Evolutionary conservation across 2,888 invertebrate genomes (phyloP).

Genomic region (Agrotis segetum): DNA sequence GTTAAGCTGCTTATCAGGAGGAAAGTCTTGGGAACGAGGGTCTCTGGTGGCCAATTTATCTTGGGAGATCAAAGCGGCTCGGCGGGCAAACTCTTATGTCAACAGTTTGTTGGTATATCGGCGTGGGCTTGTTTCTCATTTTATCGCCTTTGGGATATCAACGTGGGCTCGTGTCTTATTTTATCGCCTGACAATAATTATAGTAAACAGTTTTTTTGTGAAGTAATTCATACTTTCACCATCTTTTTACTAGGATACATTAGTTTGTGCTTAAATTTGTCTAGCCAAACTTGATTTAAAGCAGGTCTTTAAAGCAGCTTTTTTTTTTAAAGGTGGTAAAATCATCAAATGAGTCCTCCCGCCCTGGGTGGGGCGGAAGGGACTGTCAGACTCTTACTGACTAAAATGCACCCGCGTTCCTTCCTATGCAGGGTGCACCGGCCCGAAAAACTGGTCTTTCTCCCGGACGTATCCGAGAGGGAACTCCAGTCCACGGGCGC

Average conservation of each 20-base stretch:
- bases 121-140: not conserved
- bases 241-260: too few species aligned
- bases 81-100: not conserved
- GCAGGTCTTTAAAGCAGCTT: not conserved
- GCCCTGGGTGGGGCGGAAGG: too few species aligned
- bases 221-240: too few species aligned
- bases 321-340: not conserved
- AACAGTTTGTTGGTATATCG: not conserved
- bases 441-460: too few species aligned
- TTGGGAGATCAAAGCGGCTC: not conserved
- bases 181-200: not conserved
- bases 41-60: slow-evolving; percentile 9
- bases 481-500: too few species aligned
- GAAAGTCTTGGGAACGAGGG: slow-evolving; percentile 12
- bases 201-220: not conserved
- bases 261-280: not conserved
- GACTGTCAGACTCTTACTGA: too few species aligned
- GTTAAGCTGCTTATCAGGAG: slow-evolving; percentile 21
- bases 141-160: not conserved
- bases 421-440: too few species aligned
- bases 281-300: not conserved
- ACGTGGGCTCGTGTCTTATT: not conserved
- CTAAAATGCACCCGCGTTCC: too few species aligned
- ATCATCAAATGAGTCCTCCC: too few species aligned
- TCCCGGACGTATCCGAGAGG: too few species aligned